Base-by-base conservation (phyloP, 1,140 invertebrate species). In the Ericerus pela region DNA sequence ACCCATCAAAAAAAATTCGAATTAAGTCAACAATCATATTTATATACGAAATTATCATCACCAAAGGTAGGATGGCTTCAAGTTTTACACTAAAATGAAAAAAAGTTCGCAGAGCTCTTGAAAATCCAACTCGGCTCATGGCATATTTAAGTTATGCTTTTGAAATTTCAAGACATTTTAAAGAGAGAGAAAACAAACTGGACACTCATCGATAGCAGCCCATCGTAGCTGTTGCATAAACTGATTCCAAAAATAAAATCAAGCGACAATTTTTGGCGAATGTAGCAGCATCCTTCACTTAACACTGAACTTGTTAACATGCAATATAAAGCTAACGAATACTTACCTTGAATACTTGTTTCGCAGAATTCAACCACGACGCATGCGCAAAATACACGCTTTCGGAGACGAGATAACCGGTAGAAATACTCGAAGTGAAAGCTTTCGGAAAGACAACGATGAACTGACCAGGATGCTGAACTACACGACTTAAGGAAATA, bases 341-440 rank as follows among this genome's bases (percentile, higher is more conserved):
- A 61, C 66, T 66, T 65, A 88, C 86, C 68, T 79, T 75, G 60
- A 88, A 85, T 51, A 84, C 80, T 66, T 81, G 72, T 58, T 80
- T 73, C 1, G 86, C 83, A 36, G 78, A 74, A 54, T 79, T 73
- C 2, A 96, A 68, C 88, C 90, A 96, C 0, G 79, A 76, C 12
- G 77, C 71, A n/a, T 83, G 80, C 1, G 89, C 91, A 66, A 92
- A 95, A 65, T 92, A 94, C 0, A 94, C 89, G 65, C 88, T 93
- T 68, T 96, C 93, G 0, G 89, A 91, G 0, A 94, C 81, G 3
- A 83, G 80, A 67, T 89, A 95, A 2, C 91, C 90, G 1, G 88
- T 92, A 60, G 84, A 85, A 58, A 96, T 78, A 31, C 84, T 89
- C 0, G 86, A 87, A 0, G 89, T 92, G 65, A 91, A 94, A 0